Percentiles rank a stretch among this genome's conserved stretches.
Evolutionary conservation across 2,113 vertebrate genomes (phyloP).

Genomic region (Actenoides lindsayi): DNA sequence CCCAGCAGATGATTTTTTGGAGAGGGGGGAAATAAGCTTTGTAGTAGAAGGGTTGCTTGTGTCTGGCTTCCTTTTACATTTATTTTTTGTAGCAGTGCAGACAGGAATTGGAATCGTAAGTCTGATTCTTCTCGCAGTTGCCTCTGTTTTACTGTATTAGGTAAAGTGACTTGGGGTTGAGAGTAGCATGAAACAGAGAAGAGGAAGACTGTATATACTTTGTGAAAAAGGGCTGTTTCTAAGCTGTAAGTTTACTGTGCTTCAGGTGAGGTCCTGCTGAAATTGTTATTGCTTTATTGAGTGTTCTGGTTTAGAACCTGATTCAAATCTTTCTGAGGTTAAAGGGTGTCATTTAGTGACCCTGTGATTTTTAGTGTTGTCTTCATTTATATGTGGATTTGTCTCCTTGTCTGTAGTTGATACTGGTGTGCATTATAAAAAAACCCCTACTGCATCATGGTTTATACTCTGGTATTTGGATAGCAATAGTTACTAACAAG

Average conservation of each 20-base stretch:
- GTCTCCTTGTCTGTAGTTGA: not conserved
- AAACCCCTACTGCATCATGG: fast-evolving
- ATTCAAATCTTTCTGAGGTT: not conserved
- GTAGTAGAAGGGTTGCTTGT: not conserved
- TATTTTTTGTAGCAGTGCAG: not conserved
- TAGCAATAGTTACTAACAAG: not conserved
- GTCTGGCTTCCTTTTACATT: not conserved
- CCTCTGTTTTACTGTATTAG: not conserved
- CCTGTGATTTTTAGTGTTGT: not conserved
- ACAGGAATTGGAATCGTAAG: not conserved
- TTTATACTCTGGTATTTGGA: not conserved
- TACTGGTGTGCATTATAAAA: not conserved
- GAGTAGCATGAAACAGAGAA: not conserved
- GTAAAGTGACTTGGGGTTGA: not conserved
- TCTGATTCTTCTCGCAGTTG: not conserved
- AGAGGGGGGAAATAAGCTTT: not conserved
- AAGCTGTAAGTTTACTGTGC: not conserved
- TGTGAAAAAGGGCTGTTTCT: not conserved
- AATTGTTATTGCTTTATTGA: not conserved
- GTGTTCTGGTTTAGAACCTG: not conserved
- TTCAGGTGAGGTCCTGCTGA: not conserved
- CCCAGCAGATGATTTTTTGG: not conserved
- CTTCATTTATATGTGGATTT: not conserved
- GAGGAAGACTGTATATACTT: not conserved
- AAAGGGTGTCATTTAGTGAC: not conserved